Conservation (phyloP, 2,797 vertebrate genomes). For the Tokudaia muenninki region DNA sequence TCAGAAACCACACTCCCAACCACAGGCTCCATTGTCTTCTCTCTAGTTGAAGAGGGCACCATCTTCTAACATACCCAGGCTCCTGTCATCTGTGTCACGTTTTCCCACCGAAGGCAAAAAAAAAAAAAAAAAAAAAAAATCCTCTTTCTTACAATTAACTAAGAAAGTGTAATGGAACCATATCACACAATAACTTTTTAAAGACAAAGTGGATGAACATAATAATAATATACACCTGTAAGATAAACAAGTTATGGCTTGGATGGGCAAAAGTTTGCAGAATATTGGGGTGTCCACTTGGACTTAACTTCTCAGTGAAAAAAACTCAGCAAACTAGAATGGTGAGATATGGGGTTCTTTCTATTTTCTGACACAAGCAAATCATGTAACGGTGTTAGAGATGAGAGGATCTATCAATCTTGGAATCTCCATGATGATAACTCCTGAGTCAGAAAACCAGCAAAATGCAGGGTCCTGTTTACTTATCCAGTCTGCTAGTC, state of each 20-base stretch:
- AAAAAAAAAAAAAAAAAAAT: no score
- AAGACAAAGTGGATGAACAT: background rate
- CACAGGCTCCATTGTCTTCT: no score
- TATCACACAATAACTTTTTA: background rate
- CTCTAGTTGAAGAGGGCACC: background rate
- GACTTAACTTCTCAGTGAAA: background rate
- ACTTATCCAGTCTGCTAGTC: no score
- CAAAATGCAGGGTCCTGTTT: no score
- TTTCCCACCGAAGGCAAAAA: background rate
- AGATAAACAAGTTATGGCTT: background rate
- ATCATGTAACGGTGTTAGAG: background rate
- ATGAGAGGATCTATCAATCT: background rate
- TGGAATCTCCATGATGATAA: conserved; percentile 24
- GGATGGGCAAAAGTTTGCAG: background rate
- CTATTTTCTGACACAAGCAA: background rate
- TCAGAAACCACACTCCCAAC: background rate
- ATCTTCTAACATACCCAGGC: background rate
- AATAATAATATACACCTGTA: background rate
- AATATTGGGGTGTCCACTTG: background rate
- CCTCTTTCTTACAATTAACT: background rate
- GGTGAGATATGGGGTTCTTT: background rate
- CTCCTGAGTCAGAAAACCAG: conserved; percentile 60
- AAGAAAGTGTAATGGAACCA: background rate
- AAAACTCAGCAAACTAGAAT: background rate
- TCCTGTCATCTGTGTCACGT: background rate